These are phyloP conservation scores for Trissolcus brochymenae DNA, from an alignment of 2,888 invertebrate species.

Conservation along the genomic window DNA sequence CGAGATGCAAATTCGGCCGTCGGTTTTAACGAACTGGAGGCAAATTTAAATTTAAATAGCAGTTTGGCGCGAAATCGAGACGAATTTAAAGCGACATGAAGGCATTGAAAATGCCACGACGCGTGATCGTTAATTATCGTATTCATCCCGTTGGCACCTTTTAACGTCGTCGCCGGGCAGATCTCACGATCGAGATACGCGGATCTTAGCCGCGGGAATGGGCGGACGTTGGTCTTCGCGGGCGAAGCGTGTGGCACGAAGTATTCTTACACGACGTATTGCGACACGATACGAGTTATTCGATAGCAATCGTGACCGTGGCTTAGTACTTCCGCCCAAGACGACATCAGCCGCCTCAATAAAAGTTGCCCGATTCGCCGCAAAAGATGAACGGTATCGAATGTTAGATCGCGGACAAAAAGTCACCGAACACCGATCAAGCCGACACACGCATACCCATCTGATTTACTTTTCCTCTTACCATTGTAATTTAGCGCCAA, in stretches of 20 bases:
- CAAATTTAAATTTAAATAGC: constrained; percentile 31
- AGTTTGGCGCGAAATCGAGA: constrained; percentile 22
- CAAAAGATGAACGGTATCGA: constrained; percentile 39
- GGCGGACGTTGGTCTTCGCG: constrained; percentile 52
- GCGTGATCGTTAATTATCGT: constrained; percentile 53
- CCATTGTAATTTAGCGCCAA: too few relatives aligned
- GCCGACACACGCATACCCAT: background rate
- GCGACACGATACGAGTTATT: constrained; percentile 61
- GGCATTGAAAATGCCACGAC: constrained; percentile 43
- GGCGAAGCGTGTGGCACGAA: constrained; percentile 58
- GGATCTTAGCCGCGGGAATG: constrained; percentile 47
- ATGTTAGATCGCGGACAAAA: constrained; percentile 11
- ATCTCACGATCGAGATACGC: constrained; percentile 58
- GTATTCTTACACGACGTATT: constrained; percentile 58
- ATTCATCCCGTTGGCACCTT: constrained; percentile 50
- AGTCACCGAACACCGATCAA: constrained; percentile 1
- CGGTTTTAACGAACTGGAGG: constrained; percentile 19
- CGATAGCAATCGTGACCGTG: constrained; percentile 62
- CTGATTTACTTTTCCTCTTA: constrained; percentile 1
- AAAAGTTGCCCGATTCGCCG: constrained; percentile 31
- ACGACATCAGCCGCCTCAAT: constrained; percentile 45
- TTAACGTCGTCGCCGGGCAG: constrained; percentile 31
- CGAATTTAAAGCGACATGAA: constrained; percentile 22
- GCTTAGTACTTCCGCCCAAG: constrained; percentile 51
- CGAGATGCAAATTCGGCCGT: constrained; percentile 8